Evolutionary conservation across 2,888 invertebrate species (phyloP).

Genomic region (Actias luna): DNA sequence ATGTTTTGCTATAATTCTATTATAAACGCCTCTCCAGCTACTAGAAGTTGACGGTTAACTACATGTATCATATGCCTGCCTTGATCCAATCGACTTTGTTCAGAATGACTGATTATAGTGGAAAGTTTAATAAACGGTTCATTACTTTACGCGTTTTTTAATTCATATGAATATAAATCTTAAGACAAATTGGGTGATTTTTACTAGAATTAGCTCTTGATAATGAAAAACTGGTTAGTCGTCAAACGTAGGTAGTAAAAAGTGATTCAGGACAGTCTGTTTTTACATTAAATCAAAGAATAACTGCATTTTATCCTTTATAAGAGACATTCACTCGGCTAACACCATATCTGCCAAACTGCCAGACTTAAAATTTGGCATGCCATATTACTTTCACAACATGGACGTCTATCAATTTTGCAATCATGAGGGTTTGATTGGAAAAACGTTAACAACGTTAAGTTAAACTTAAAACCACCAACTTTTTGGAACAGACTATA

Average conservation of each 20-base stretch:
- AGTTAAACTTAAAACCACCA: too few species aligned
- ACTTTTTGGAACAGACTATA: background rate
- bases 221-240: background rate
- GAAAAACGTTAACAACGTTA: too few species aligned
- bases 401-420: too few species aligned
- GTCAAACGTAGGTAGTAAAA: background rate
- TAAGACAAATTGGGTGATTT: background rate
- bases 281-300: too few species aligned
- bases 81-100: background rate
- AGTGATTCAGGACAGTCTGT: too few species aligned
- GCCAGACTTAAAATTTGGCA: too few species aligned
- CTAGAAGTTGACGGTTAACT: background rate
- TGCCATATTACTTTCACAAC: too few species aligned
- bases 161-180: background rate
- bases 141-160: background rate
- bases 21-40: background rate
- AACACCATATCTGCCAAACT: too few species aligned
- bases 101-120: background rate
- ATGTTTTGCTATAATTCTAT: background rate
- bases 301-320: too few species aligned
- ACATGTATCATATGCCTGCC: background rate
- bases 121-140: background rate
- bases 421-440: too few species aligned
- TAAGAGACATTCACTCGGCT: too few species aligned
- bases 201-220: background rate